Evolutionary conservation across 1,140 invertebrate genomes (phyloP).

Genomic region (Idris sp.): DNA sequence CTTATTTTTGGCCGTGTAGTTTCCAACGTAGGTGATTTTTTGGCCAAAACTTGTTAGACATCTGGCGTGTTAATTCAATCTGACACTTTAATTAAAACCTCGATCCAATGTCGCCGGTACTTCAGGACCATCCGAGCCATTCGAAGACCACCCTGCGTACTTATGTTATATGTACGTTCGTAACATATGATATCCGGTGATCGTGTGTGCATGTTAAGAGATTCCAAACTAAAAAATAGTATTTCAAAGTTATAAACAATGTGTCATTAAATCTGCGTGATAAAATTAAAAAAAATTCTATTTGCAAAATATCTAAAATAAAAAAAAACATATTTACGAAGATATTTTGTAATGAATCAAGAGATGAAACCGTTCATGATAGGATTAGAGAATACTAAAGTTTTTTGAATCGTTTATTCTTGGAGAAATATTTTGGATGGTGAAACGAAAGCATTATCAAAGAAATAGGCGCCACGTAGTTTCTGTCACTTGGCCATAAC

Average conservation of each 20-base stretch:
- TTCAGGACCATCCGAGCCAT: conserved; percentile 23
- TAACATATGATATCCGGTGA: conserved; percentile 60
- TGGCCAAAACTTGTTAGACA: conserved; percentile 33
- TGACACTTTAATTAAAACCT: conserved; percentile 54
- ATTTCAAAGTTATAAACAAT: too few species aligned
- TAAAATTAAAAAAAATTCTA: too few species aligned
- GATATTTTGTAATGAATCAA: too few species aligned
- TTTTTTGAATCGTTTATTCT: conserved; percentile 5
- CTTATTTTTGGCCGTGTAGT: too few species aligned
- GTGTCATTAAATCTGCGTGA: too few species aligned
- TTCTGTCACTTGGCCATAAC: conserved; percentile 29
- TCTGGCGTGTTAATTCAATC: conserved; percentile 41
- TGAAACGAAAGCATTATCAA: conserved; percentile 16
- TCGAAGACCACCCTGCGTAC: conserved; percentile 33
- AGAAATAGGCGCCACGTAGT: conserved; percentile 34
- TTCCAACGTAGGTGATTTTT: conserved; percentile 17
- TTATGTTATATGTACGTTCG: conserved; percentile 22
- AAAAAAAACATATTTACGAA: too few species aligned
- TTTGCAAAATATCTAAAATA: too few species aligned
- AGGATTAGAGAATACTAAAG: background rate
- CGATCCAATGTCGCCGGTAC: conserved; percentile 30
- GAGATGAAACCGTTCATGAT: background rate
- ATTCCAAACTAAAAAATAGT: too few species aligned
- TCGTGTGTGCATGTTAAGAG: too few species aligned
- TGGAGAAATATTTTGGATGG: conserved; percentile 6